Percentiles rank a stretch among this genome's conserved stretches.
These are phyloP conservation scores for Leptoteleia sp. DNA, from an alignment of 1,140 invertebrate species.

Conservation along the genomic window DNA sequence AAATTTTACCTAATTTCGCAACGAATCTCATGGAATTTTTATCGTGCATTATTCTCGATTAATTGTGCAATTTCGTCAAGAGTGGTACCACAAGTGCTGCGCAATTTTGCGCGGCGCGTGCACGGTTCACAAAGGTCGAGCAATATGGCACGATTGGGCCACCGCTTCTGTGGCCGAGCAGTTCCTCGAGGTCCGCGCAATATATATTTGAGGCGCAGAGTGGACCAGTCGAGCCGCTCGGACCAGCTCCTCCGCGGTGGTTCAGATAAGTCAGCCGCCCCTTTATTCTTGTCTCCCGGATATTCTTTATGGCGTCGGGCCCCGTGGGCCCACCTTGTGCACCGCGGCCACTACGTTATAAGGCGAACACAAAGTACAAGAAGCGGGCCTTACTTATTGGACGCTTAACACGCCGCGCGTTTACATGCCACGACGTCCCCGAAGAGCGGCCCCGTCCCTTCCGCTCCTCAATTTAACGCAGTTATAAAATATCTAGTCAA, in stretches of 20 bases:
- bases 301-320: conserved; percentile 75
- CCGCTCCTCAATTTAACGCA: conserved; percentile 36
- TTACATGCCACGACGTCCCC: conserved; percentile 55
- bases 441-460: conserved; percentile 1
- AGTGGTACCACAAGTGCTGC: no score
- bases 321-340: conserved; percentile 41
- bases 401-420: conserved; percentile 77
- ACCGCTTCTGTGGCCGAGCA: conserved; percentile 63
- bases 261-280: conserved; percentile 77
- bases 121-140: conserved; percentile 74
- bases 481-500: conserved; percentile 60
- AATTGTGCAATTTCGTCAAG: no score
- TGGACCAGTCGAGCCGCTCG: conserved; percentile 34
- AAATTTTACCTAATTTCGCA: no score
- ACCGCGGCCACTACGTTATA: conserved; percentile 65
- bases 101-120: conserved; percentile 50
- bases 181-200: conserved; percentile 9
- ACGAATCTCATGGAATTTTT: no score
- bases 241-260: conserved; percentile 52
- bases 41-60: no score
- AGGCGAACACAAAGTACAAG: conserved; percentile 70
- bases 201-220: conserved; percentile 24
- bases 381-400: conserved; percentile 78
- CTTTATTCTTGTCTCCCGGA: conserved; percentile 76
- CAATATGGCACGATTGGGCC: conserved; percentile 73